Evolutionary conservation across 2,113 vertebrate species (phyloP).

Genomic region (Oncorhynchus kisutch): DNA sequence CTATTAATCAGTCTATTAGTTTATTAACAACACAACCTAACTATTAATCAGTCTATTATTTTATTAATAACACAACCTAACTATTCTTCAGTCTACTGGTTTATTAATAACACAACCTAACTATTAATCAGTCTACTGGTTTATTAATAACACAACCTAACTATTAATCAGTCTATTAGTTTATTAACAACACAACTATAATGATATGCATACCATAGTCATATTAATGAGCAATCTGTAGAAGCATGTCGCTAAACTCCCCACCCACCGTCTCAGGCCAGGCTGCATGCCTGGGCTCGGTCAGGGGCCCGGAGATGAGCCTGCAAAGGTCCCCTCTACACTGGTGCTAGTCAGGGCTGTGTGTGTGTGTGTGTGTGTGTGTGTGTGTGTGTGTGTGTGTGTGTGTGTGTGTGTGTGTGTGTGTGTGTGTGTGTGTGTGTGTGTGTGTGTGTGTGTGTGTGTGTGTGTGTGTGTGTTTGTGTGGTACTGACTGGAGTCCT

Average conservation of each 20-base stretch:
- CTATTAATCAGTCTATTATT: too few relatives aligned
- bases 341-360: slow-evolving; percentile 26
- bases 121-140: too few relatives aligned
- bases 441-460: background rate
- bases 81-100: too few relatives aligned
- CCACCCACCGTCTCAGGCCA: slow-evolving; percentile 3
- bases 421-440: background rate
- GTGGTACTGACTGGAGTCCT: slow-evolving; percentile 13
- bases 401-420: background rate
- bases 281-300: background rate
- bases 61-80: too few relatives aligned
- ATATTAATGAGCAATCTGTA: background rate
- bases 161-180: too few relatives aligned
- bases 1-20: too few relatives aligned
- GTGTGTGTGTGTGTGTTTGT: background rate
- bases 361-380: background rate
- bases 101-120: too few relatives aligned
- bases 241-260: background rate
- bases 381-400: background rate
- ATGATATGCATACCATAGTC: background rate
- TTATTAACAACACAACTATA: too few relatives aligned
- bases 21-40: too few relatives aligned
- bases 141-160: too few relatives aligned
- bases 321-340: slow-evolving; percentile 26
- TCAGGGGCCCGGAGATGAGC: background rate